Base-by-base conservation (phyloP, 2,888 invertebrate species). In the Zonitis immaculata region DNA sequence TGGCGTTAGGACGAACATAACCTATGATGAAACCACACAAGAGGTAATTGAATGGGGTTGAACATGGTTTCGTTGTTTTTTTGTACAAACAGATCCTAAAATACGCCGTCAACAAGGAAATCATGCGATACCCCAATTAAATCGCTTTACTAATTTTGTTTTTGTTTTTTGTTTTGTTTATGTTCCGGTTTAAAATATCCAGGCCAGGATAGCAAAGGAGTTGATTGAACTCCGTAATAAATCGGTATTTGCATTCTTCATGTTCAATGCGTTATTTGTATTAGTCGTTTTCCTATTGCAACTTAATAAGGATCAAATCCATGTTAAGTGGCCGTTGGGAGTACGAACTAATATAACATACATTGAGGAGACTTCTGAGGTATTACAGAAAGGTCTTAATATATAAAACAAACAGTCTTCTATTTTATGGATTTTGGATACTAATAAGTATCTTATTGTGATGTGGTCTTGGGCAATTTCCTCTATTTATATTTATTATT, bases 211-310 rank as follows among this genome's bases (percentile, higher is more conserved):
- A 73, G 92, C 92, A 73, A 81, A 82, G 72, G 95, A 95, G 79
- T 84, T 98, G 78, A 85, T 91, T 76, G 95, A 95, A 76, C 87
- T 97, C 75, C 85, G 97, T 75, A 97, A 97, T 86, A 95, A 95
- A 79, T 92, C 93, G 73, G 94, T 95, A 74, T 95, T 95, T 80
- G 93, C 92, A 76, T 96, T 97, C 87, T 91, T 97, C 82, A 97
- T 98, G 96, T 90, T 97, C 85, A 99, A 98, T 87, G 93, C 96
- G 78, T 87, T 98, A 76, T 98, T 97, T 87, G 94, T 97, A 77
- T 88, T 98, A 82, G 92, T 96, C 80, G 95, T 98, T 75, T 94
- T 98, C 82, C 89, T 98, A 79, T 89, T 99, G 77, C 97, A 98
- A 87, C 86, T 97, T 80, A 95, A 97, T 83, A 96, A 96, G 87